phyloP scores from a whole-genome alignment of 2,113 vertebrate genomes.

The Bos indicus region DNA sequence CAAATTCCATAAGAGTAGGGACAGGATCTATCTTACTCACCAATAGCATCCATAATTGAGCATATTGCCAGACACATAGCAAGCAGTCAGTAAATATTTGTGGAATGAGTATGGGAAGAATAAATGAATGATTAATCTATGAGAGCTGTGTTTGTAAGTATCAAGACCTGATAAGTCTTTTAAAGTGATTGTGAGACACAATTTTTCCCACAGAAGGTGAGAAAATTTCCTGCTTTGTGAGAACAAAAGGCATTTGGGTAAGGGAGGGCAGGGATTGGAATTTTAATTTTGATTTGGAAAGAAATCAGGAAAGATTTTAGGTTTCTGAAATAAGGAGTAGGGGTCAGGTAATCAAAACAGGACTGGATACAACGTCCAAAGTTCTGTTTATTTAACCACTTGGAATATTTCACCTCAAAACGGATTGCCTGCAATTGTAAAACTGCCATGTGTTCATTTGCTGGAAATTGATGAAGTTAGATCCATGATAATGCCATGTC shows the following conservation, averaged over 20 bases:
- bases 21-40: neutral
- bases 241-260: neutral
- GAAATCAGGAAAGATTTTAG: neutral
- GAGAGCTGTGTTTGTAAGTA: neutral
- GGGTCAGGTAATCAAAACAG: neutral
- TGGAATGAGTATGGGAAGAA: neutral
- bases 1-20: neutral
- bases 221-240: neutral
- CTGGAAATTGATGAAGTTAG: slow-evolving; percentile 11
- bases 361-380: neutral
- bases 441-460: slow-evolving; percentile 7
- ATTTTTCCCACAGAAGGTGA: neutral
- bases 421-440: neutral
- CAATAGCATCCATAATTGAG: neutral
- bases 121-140: neutral
- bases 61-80: neutral
- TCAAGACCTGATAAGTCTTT: neutral
- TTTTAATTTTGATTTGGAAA: slow-evolving; percentile 29
- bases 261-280: neutral
- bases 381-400: neutral
- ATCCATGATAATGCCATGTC: slow-evolving; percentile 36
- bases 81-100: neutral
- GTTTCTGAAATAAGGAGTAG: neutral
- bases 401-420: slow-evolving; percentile 20
- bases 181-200: neutral